A percentile compares a stretch with the other conserved stretches of the same genome.
phyloP scores from a whole-genome alignment of 1,140 invertebrate species.

The Latrodectus geometricus region DNA sequence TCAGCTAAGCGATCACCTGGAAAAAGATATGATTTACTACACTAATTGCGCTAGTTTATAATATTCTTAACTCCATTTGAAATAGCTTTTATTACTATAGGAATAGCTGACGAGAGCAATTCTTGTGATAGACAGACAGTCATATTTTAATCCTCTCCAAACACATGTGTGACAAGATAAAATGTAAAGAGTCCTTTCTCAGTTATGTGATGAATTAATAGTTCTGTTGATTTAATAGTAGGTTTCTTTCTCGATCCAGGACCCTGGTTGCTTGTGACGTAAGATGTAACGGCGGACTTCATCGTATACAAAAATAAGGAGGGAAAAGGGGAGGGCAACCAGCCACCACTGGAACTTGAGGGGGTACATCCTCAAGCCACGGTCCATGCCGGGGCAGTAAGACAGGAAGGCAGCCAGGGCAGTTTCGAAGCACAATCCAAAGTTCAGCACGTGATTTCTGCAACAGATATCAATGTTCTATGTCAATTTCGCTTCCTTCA shows the following conservation, averaged over 20 bases:
- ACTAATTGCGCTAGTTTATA: no score
- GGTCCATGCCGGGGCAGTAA: constrained; percentile 80
- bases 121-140: background rate
- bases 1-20: no score
- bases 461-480: no score
- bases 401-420: constrained; percentile 76
- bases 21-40: no score
- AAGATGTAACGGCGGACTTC: constrained; percentile 95
- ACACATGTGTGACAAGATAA: background rate
- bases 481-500: no score
- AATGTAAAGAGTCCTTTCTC: background rate
- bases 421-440: constrained; percentile 80
- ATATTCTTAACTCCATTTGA: no score
- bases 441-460: constrained; percentile 76
- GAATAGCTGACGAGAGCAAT: background rate
- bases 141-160: background rate
- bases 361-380: constrained; percentile 73
- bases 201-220: background rate
- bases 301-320: constrained; percentile 98
- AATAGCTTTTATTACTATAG: no score
- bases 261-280: constrained; percentile 90
- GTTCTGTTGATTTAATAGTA: no score
- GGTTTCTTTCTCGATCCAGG: constrained; percentile 98
- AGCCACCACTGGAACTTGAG: constrained; percentile 94
- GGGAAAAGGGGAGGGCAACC: constrained; percentile 94